A percentile compares a stretch with the other conserved stretches of the same genome.
These are phyloP conservation scores for Noctua janthe DNA, from an alignment of 2,888 invertebrate genomes.

Conservation along the genomic window DNA sequence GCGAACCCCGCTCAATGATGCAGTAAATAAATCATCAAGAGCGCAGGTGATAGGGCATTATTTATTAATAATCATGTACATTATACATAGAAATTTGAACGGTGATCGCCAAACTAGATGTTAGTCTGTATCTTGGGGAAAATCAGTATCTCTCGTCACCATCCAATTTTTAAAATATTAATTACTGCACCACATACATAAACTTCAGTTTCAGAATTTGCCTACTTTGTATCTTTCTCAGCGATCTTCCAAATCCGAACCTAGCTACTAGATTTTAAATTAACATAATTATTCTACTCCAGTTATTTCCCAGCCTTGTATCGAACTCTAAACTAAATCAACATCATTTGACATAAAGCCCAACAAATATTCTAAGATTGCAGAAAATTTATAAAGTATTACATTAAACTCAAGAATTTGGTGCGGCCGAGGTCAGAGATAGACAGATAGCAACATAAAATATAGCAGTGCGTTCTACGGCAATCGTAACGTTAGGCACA, in stretches of 20 bases:
- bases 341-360: conserved; percentile 54
- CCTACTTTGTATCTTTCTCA: neutral
- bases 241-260: neutral
- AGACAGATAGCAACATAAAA: conserved; percentile 56
- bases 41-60: no score
- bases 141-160: neutral
- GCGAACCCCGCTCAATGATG: no score
- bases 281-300: conserved; percentile 7
- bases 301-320: conserved; percentile 28
- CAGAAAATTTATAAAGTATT: conserved; percentile 53
- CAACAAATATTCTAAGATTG: conserved; percentile 40
- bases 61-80: no score
- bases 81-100: no score
- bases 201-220: neutral
- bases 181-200: neutral
- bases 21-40: no score
- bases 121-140: no score
- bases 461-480: conserved; percentile 38
- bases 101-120: no score
- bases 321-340: conserved; percentile 22
- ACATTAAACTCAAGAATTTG: conserved; percentile 57
- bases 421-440: conserved; percentile 65
- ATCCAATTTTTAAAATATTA: neutral
- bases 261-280: neutral
- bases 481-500: conserved; percentile 43